These are phyloP conservation scores for Ianthella basta DNA, from an alignment of 37 sponge, comb jelly and placozoan genomes.

Conservation along the genomic window DNA sequence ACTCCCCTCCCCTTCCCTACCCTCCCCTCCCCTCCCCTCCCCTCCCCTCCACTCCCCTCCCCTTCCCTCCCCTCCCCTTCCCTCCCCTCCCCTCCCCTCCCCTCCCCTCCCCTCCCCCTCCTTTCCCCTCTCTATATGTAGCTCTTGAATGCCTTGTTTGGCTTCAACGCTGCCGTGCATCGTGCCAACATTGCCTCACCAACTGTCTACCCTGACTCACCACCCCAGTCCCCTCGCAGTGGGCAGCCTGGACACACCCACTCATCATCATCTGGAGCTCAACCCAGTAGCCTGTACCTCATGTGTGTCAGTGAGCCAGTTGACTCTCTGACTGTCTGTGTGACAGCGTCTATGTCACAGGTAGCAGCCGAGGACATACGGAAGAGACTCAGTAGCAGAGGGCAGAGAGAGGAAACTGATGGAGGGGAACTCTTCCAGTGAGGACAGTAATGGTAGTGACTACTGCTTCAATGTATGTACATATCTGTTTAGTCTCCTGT, in stretches of 20 bases:
- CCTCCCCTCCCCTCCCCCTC: too few species aligned
- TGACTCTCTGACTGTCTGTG: not conserved
- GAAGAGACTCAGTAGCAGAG: not conserved
- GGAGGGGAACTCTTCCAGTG: not conserved
- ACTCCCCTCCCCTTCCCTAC: too few species aligned
- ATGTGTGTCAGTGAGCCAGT: conserved; percentile 6
- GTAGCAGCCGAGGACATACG: not conserved
- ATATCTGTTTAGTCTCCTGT: not conserved
- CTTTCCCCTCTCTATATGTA: not conserved
- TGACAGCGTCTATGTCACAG: not conserved
- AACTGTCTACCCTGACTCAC: not conserved
- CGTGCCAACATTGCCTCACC: conserved; percentile 9
- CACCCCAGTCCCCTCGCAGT: not conserved
- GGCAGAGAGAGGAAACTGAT: not conserved
- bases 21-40: too few species aligned
- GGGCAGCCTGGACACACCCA: not conserved
- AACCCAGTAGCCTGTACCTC: not conserved
- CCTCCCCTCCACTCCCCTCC: too few species aligned
- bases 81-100: too few species aligned
- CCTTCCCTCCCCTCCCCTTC: too few species aligned
- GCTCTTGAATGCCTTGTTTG: conserved; percentile 84
- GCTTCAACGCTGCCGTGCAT: conserved; percentile 73
- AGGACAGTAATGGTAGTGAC: too few species aligned
- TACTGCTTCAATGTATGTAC: too few species aligned
- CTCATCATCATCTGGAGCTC: not conserved